Evolutionary conservation across 1,140 invertebrate genomes (phyloP).

Genomic region (Lepidostoma basale): DNA sequence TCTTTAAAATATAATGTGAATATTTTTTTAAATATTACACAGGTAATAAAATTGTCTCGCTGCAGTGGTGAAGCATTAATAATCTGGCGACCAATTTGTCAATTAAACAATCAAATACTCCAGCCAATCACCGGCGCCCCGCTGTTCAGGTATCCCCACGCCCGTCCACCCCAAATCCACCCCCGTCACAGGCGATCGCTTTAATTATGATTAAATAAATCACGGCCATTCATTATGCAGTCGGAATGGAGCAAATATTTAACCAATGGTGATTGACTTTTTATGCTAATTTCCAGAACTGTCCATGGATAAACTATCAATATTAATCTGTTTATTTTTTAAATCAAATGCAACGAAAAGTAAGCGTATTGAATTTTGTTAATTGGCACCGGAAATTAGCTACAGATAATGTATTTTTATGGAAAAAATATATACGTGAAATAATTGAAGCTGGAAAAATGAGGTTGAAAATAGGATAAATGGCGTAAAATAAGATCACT

Average conservation of each 20-base stretch:
- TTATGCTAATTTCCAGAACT: conserved; percentile 31
- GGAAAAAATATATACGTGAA: too few relatives aligned
- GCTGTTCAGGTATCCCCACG: background rate
- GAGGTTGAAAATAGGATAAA: too few relatives aligned
- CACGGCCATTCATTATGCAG: conserved; percentile 41
- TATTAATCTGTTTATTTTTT: conserved; percentile 6
- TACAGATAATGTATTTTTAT: too few relatives aligned
- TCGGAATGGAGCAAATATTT: conserved; percentile 35
- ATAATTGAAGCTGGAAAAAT: too few relatives aligned
- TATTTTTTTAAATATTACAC: background rate
- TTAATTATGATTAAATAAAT: conserved; percentile 45
- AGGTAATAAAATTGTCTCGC: background rate
- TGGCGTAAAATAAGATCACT: too few relatives aligned
- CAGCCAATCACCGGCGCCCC: conserved; percentile 26
- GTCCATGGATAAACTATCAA: conserved; percentile 16
- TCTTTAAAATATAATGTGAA: too few relatives aligned
- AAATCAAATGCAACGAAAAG: too few relatives aligned
- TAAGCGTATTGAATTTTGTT: too few relatives aligned
- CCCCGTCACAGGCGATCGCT: conserved; percentile 12
- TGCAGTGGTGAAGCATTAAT: conserved; percentile 9
- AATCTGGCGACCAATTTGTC: conserved; percentile 12
- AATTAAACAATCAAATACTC: conserved; percentile 44
- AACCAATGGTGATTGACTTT: conserved; percentile 33
- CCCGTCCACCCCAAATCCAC: background rate
- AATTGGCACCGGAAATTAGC: too few relatives aligned